phyloP scores from a whole-genome alignment of 1,140 invertebrate genomes.

The Dendrolimus punctatus region DNA sequence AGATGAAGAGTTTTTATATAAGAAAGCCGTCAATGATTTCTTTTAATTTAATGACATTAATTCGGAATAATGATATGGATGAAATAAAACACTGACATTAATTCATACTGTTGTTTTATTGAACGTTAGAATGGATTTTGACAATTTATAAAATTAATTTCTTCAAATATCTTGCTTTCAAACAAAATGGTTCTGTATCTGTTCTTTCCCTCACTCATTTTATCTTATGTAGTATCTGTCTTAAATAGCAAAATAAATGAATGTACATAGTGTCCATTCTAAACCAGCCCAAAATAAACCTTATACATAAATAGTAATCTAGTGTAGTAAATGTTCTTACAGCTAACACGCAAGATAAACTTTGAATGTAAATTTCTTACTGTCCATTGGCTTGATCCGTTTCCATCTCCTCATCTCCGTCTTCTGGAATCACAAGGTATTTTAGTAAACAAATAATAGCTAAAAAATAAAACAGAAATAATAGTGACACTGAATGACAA shows the following conservation, averaged over 20 bases:
- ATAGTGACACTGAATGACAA: too few species aligned
- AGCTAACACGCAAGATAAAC: conserved; percentile 16
- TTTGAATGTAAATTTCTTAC: conserved; percentile 17
- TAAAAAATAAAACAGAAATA: conserved; percentile 5
- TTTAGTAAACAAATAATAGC: conserved; percentile 20
- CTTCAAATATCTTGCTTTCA: neutral
- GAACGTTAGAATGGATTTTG: conserved; percentile 3
- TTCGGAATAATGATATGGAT: neutral
- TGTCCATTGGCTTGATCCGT: conserved; percentile 56
- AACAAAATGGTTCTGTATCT: conserved; percentile 13
- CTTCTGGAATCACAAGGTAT: conserved; percentile 47
- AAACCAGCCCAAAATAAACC: conserved; percentile 47
- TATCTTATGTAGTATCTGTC: conserved; percentile 41
- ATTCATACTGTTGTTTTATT: conserved; percentile 9
- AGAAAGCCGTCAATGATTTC: conserved; percentile 21
- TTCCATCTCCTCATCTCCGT: conserved; percentile 67
- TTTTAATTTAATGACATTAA: neutral
- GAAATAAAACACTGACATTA: conserved; percentile 6
- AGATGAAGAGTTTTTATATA: conserved; percentile 45
- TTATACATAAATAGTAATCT: conserved; percentile 11
- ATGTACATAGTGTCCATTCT: conserved; percentile 40
- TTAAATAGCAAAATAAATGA: conserved; percentile 33
- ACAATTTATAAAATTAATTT: neutral
- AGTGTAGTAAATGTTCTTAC: conserved; percentile 43
- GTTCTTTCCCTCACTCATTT: conserved; percentile 19